These are phyloP conservation scores for Rhombomys opimus DNA, from an alignment of 2,113 vertebrate genomes.

Conservation along the genomic window DNA sequence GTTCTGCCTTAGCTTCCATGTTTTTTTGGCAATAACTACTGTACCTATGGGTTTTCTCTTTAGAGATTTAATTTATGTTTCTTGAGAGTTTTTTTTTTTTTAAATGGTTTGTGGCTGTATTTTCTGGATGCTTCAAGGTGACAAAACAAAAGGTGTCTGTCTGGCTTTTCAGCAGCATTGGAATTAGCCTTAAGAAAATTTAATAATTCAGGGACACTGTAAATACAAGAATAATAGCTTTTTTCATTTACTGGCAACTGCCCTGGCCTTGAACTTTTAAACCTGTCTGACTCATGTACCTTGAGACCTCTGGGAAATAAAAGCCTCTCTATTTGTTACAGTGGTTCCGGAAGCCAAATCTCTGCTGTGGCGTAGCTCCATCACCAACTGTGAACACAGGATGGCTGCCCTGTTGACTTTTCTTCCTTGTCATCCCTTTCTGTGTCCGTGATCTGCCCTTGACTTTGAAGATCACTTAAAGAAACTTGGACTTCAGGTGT, in stretches of 20 bases:
- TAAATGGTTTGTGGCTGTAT: neutral
- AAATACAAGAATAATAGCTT: slow-evolving; percentile 44
- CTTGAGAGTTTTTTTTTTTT: slow-evolving; percentile 1
- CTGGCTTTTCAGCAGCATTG: slow-evolving; percentile 17
- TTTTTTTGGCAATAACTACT: slow-evolving; percentile 42
- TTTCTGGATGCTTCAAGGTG: neutral
- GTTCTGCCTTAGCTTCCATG: neutral
- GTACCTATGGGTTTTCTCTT: slow-evolving; percentile 37
- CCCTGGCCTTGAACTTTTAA: slow-evolving; percentile 56
- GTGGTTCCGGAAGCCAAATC: neutral
- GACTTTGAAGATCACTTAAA: slow-evolving; percentile 27
- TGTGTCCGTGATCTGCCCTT: neutral
- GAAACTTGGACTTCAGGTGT: neutral
- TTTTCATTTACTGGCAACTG: slow-evolving; percentile 31
- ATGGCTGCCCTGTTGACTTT: neutral
- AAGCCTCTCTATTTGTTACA: neutral
- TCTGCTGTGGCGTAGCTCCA: neutral
- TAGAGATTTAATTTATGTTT: slow-evolving; percentile 33
- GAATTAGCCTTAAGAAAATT: slow-evolving; percentile 52
- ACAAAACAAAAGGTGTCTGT: slow-evolving; percentile 21
- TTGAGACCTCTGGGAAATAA: slow-evolving; percentile 18
- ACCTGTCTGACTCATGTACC: neutral
- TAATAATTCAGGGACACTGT: slow-evolving; percentile 47
- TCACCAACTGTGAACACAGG: fast-evolving
- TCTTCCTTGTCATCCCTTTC: neutral